phyloP scores from a whole-genome alignment of 2,113 vertebrate species.

The Rhagologus leucostigma region DNA sequence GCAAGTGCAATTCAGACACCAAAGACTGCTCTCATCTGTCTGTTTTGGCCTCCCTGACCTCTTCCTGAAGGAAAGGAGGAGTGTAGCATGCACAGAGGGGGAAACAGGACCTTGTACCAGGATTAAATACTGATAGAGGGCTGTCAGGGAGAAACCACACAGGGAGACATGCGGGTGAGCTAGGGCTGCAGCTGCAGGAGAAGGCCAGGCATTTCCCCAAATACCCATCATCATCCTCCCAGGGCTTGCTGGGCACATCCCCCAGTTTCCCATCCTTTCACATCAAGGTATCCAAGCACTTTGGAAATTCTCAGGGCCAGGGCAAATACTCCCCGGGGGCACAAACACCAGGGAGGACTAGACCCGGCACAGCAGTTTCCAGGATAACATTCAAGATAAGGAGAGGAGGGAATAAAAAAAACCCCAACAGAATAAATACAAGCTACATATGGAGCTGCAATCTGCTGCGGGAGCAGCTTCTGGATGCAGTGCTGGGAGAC shows the following conservation, averaged over 20 bases:
- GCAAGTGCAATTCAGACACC: background rate
- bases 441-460: background rate
- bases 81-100: background rate
- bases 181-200: background rate
- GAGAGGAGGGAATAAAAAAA: background rate
- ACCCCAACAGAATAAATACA: background rate
- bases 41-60: background rate
- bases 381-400: background rate
- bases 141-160: background rate
- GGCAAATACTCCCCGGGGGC: background rate
- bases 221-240: background rate
- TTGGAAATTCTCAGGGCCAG: background rate
- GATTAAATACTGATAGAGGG: background rate
- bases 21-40: background rate
- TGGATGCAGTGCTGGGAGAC: background rate
- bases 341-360: background rate
- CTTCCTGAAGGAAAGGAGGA: background rate
- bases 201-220: background rate
- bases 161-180: background rate
- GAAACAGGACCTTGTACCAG: background rate
- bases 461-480: background rate
- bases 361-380: background rate
- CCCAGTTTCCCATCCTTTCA: background rate
- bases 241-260: accelerated
- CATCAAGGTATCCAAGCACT: background rate